Conservation (phyloP, 1,140 invertebrate genomes). For the Drosophila kurseongensis region DNA sequence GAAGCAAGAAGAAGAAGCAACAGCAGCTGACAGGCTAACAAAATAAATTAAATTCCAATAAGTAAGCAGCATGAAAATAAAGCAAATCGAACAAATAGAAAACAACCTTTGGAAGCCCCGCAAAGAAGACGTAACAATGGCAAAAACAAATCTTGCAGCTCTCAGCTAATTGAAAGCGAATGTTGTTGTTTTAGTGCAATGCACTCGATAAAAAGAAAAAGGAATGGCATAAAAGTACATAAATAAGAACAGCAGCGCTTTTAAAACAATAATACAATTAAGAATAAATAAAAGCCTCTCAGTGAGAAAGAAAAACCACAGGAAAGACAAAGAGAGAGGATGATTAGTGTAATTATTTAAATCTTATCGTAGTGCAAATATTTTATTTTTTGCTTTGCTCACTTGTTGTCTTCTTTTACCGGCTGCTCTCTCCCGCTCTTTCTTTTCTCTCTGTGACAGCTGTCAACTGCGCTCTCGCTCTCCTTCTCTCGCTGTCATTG, state of each 20-base stretch:
- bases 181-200: slow-evolving; percentile 54
- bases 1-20: slow-evolving; percentile 50
- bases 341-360: slow-evolving; percentile 40
- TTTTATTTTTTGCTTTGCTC: slow-evolving; percentile 48
- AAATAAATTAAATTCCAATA: slow-evolving; percentile 34
- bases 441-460: slow-evolving; percentile 24
- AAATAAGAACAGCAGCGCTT: slow-evolving; percentile 38
- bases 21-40: slow-evolving; percentile 52
- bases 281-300: slow-evolving; percentile 1
- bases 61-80: slow-evolving; percentile 35
- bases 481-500: slow-evolving; percentile 30
- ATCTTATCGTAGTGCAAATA: slow-evolving; percentile 44
- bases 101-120: slow-evolving; percentile 50
- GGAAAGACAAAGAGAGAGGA: background rate
- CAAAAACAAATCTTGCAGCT: slow-evolving; percentile 48
- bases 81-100: slow-evolving; percentile 30
- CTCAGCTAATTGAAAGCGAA: slow-evolving; percentile 70
- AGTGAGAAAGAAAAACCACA: background rate
- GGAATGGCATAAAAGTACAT: slow-evolving; percentile 63
- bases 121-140: slow-evolving; percentile 55
- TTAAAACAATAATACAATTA: slow-evolving; percentile 41
- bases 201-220: slow-evolving; percentile 56
- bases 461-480: slow-evolving; percentile 16
- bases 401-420: slow-evolving; percentile 72
- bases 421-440: slow-evolving; percentile 33